Evolutionary conservation across 2,888 invertebrate genomes (phyloP).

Genomic region (Caenorhabditis imperialis): DNA sequence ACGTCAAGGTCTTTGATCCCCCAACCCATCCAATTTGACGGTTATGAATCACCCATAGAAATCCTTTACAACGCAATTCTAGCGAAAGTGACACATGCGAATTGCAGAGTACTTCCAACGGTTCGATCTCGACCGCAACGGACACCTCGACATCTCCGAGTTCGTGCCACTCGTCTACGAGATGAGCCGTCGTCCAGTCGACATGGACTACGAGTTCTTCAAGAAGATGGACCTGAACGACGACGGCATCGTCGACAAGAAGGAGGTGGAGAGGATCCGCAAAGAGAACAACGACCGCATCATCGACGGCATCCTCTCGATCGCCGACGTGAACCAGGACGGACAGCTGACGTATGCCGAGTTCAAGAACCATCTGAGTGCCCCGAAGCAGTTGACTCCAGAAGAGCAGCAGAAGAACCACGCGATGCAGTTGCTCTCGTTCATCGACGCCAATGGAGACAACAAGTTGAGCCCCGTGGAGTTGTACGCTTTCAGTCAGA

Average conservation of each 20-base stretch:
- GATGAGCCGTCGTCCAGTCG: slow-evolving; percentile 66
- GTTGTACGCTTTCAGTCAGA: slow-evolving; percentile 65
- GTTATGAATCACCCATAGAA: too few relatives aligned
- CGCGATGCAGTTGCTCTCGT: slow-evolving; percentile 70
- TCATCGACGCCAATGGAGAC: slow-evolving; percentile 72
- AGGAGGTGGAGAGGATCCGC: slow-evolving; percentile 45
- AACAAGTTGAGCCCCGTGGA: slow-evolving; percentile 65
- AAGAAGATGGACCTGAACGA: slow-evolving; percentile 70
- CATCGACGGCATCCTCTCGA: slow-evolving; percentile 70
- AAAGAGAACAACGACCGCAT: slow-evolving; percentile 62
- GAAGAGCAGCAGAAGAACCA: slow-evolving; percentile 66
- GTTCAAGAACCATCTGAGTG: slow-evolving; percentile 62
- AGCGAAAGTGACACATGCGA: too few relatives aligned
- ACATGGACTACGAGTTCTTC: slow-evolving; percentile 70
- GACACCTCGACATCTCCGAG: slow-evolving; percentile 67
- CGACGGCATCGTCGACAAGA: slow-evolving; percentile 63
- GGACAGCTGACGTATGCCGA: slow-evolving; percentile 67
- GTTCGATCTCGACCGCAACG: slow-evolving; percentile 67
- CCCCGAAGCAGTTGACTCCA: slow-evolving; percentile 44
- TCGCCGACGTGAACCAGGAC: slow-evolving; percentile 72
- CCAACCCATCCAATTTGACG: too few relatives aligned
- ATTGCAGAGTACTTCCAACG: slow-evolving; percentile 62
- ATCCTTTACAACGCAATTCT: not conserved
- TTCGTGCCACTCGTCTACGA: slow-evolving; percentile 76
- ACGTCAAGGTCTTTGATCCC: too few relatives aligned